Evolutionary conservation across 2,113 vertebrate genomes (phyloP).

Genomic region (Eidolon helvum): DNA sequence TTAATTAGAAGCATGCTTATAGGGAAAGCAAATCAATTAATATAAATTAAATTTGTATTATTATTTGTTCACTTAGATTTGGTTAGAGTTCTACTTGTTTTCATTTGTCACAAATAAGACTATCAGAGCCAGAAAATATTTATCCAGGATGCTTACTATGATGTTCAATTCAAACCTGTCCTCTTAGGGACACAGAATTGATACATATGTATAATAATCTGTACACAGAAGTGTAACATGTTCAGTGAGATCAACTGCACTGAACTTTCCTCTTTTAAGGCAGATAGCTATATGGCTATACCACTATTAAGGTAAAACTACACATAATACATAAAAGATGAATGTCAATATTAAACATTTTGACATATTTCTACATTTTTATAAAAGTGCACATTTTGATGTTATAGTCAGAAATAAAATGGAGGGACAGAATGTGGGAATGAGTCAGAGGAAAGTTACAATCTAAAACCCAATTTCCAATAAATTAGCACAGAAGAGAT

Average conservation of each 20-base stretch:
- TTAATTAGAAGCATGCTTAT: conserved; percentile 45
- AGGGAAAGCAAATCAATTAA: conserved; percentile 27
- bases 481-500: neutral
- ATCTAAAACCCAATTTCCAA: neutral
- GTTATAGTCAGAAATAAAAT: neutral
- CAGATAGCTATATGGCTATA: neutral
- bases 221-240: neutral
- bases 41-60: conserved; percentile 56
- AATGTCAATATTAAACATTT: neutral
- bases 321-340: neutral
- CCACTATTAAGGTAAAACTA: neutral
- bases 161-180: neutral
- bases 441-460: neutral
- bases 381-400: neutral
- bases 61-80: conserved; percentile 23
- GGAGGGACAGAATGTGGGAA: neutral
- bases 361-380: neutral
- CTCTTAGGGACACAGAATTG: neutral
- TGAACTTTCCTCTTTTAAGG: neutral
- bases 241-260: neutral
- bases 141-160: neutral
- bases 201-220: neutral
- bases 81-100: neutral
- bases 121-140: neutral
- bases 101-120: neutral